These are phyloP conservation scores for Melopsittacus undulatus DNA, from an alignment of 2,797 vertebrate genomes.

Conservation along the genomic window DNA sequence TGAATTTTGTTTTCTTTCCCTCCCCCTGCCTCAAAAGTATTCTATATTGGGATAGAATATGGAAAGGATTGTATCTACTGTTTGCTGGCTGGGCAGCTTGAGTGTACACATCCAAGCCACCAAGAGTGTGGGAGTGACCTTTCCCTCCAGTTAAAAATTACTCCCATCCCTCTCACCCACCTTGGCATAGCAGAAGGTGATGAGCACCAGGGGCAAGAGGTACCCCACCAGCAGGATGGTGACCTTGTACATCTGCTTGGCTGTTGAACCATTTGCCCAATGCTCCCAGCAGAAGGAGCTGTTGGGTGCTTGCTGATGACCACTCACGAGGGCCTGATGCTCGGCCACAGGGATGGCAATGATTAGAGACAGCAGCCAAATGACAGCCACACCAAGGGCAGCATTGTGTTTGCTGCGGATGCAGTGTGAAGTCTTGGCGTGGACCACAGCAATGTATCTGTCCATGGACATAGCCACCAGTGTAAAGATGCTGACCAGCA, in stretches of 20 bases:
- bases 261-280: conserved; percentile 72
- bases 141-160: neutral
- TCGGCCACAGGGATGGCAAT: conserved; percentile 83
- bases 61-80: neutral
- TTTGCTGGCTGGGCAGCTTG: neutral
- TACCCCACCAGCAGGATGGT: conserved; percentile 82
- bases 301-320: conserved; percentile 80
- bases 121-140: neutral
- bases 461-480: conserved; percentile 88
- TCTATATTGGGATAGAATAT: neutral
- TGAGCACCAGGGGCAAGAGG: conserved; percentile 85
- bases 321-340: conserved; percentile 78
- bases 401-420: conserved; percentile 81
- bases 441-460: conserved; percentile 87
- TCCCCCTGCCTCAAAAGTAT: neutral
- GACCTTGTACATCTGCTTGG: conserved; percentile 79
- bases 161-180: conserved; percentile 58
- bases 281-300: conserved; percentile 88
- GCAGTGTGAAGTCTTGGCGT: conserved; percentile 72
- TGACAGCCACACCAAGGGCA: conserved; percentile 71
- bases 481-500: conserved; percentile 89
- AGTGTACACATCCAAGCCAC: neutral
- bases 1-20: neutral
- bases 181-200: conserved; percentile 86
- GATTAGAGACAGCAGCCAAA: conserved; percentile 81